Evolutionary conservation across 2,888 invertebrate genomes (phyloP), one percentile per base, ranked within the genome.

Genomic region (Acronicta psi): DNA sequence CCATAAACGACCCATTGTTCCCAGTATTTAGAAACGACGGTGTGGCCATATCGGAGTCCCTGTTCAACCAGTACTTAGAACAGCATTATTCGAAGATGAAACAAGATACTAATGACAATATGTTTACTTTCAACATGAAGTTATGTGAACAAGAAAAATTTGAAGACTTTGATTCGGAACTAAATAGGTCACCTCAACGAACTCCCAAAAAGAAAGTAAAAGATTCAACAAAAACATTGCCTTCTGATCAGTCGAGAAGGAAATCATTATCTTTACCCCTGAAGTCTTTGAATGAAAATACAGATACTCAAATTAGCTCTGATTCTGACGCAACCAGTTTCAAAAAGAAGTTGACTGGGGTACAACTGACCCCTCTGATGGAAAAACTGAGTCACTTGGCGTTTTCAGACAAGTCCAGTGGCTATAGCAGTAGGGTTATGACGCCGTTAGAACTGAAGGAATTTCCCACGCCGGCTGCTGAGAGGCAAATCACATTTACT

Each of bases 361-460:
- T 97, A 0, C 97, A 97, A 60, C 81, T 97, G 47, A 97, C 97
- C 0, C 98, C 98, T 0, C 83, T 97, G 0, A 97, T 98, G 97
- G 97, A 97, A 29, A 97, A 97, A 82, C 84, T 97, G 40, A 97
- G 97, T 69, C 95, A 97, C 46, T 84, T 97, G 58, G 97, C 97
- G 1, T 94, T 96, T 70, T 96, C 95, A 55, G 96, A 96, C 70
- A 95, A 95, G 70, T 96, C 96, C 0, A 96, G 96, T 60, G 96
- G 96, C 0, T 96, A 96, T 81, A 95, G 95, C 73, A 96, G 96
- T 77, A 93, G 96, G 71, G 96, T 96, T 40, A 95, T 95, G 71
- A 96, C 96, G 0, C 96, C 97, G 0, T 85, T 88, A 63, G 94
- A 88, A 59, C 73, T 91, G 66, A 90, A 91, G 67, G 94, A 94